phyloP scores from a whole-genome alignment of 2,113 vertebrate species.

The Cyprinus carpio region DNA sequence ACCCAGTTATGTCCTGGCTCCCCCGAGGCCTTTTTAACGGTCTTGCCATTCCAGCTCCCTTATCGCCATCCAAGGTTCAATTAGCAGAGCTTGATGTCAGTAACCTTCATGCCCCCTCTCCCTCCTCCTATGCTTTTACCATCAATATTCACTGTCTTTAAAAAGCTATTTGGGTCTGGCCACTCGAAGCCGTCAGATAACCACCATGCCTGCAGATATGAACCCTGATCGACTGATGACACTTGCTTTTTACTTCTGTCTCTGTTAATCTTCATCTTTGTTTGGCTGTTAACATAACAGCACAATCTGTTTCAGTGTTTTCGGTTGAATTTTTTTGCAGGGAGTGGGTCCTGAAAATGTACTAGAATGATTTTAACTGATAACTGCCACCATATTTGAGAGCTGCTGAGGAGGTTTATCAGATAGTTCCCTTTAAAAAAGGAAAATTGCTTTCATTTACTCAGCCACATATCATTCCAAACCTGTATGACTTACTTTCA shows the following conservation, averaged over 20 bases:
- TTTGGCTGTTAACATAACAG: not conserved
- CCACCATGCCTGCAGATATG: not conserved
- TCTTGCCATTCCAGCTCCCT: constrained; percentile 64
- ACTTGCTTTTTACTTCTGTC: not conserved
- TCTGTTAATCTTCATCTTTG: not conserved
- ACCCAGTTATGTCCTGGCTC: constrained; percentile 60
- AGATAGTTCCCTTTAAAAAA: no score
- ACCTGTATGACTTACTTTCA: no score
- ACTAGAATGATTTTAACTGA: no score
- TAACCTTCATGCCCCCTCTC: constrained; percentile 48
- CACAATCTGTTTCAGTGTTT: no score
- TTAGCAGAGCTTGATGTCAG: constrained; percentile 68
- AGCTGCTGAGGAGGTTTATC: no score
- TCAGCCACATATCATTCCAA: no score
- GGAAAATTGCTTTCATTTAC: no score
- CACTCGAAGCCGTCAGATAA: not conserved
- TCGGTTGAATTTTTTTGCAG: no score
- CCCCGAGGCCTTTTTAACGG: constrained; percentile 74
- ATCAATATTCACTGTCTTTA: constrained; percentile 45
- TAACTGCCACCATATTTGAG: no score
- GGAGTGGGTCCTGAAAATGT: no score
- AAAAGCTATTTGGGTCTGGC: constrained; percentile 50
- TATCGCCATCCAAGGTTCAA: constrained; percentile 65
- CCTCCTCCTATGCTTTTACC: not conserved
- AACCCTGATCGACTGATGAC: constrained; percentile 12